Conservation (phyloP, 2,888 invertebrate species). For the Drosophila parthenogenetica region DNA sequence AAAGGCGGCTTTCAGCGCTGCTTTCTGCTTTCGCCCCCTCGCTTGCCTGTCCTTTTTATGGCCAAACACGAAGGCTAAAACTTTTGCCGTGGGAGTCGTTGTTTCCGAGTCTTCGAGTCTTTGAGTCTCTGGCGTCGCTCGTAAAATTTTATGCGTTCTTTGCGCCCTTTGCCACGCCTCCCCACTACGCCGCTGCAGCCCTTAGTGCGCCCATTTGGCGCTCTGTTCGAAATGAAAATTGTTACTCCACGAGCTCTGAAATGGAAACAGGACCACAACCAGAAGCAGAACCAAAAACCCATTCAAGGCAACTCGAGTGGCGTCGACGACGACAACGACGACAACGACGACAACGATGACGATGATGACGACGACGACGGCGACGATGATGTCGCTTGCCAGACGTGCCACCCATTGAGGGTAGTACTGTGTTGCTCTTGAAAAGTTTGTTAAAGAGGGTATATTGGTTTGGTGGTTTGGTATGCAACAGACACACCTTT, state of each 20-base stretch:
- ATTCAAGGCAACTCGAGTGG: constrained; percentile 74
- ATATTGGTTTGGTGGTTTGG: not conserved
- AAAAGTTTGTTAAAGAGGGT: not conserved
- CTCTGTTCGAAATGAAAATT: constrained; percentile 75
- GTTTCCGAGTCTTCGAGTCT: constrained; percentile 3
- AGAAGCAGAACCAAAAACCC: constrained; percentile 50
- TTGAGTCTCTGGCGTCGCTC: constrained; percentile 59
- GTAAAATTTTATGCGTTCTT: constrained; percentile 80
- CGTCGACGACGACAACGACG: constrained; percentile 42
- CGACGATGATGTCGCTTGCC: constrained; percentile 68
- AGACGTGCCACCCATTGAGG: constrained; percentile 70
- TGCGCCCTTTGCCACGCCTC: constrained; percentile 47
- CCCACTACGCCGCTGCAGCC: not conserved
- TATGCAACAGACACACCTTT: not conserved
- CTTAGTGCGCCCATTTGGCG: constrained; percentile 15
- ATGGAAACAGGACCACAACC: constrained; percentile 27
- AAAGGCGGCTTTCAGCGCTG: not conserved
- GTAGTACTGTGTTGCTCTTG: constrained; percentile 29
- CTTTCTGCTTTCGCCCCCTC: not conserved
- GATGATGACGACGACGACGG: constrained; percentile 23
- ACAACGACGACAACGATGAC: constrained; percentile 20
- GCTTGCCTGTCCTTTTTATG: constrained; percentile 62
- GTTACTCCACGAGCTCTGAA: constrained; percentile 59
- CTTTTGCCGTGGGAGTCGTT: constrained; percentile 75
- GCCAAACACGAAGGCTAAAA: constrained; percentile 76